These are phyloP conservation scores for Crocidura indochinensis DNA, from an alignment of 2,797 vertebrate species.

Conservation along the genomic window DNA sequence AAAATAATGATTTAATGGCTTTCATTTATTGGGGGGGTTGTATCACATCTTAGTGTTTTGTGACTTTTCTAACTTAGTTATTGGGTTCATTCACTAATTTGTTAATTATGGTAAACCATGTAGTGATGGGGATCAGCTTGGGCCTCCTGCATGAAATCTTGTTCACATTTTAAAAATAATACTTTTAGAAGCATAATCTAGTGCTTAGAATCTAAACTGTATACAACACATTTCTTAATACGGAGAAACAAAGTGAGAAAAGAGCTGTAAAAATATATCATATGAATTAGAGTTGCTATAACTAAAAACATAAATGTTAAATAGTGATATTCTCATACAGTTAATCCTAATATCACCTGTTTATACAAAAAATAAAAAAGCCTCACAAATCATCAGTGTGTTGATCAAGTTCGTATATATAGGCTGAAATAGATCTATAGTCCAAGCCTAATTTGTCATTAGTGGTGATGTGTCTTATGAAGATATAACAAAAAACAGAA, in stretches of 20 bases:
- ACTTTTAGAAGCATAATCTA: not conserved
- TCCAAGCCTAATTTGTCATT: slow-evolving; percentile 56
- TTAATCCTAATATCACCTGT: not conserved
- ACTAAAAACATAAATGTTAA: not conserved
- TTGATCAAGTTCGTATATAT: not conserved
- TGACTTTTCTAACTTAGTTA: too few relatives aligned
- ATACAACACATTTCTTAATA: not conserved
- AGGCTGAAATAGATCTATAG: not conserved
- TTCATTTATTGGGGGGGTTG: too few relatives aligned
- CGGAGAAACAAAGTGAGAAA: not conserved
- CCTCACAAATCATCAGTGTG: slow-evolving; percentile 9
- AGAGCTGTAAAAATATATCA: not conserved
- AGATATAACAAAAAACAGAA: slow-evolving; percentile 64
- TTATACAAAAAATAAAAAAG: slow-evolving; percentile 20
- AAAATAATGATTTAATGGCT: not conserved
- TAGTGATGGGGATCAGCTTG: too few relatives aligned
- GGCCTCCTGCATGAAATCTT: not conserved
- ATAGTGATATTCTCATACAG: not conserved
- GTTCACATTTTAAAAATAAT: not conserved
- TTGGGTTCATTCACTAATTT: too few relatives aligned
- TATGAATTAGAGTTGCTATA: not conserved
- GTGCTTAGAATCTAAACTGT: not conserved
- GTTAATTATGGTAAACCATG: too few relatives aligned
- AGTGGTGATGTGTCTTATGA: slow-evolving; percentile 58
- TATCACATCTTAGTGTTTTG: too few relatives aligned